Evolutionary conservation across 2,113 vertebrate species (phyloP).

Genomic region (Bungarus multicinctus): DNA sequence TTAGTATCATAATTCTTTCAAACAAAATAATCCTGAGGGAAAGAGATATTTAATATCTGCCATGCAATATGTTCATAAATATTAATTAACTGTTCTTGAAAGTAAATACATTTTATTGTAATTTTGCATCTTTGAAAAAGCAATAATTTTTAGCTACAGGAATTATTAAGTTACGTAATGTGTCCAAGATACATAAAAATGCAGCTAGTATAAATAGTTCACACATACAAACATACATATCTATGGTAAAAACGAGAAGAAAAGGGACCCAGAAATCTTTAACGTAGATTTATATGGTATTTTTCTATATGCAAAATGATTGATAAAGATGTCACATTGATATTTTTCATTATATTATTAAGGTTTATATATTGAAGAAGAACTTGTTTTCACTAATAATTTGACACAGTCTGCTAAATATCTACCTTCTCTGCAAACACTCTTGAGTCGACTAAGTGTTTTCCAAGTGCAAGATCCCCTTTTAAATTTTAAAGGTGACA

Average conservation of each 20-base stretch:
- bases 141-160: neutral
- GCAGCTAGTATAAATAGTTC: neutral
- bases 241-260: neutral
- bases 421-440: conserved; percentile 42
- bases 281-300: neutral
- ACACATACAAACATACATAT: neutral
- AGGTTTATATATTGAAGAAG: conserved; percentile 68
- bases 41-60: neutral
- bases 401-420: conserved; percentile 46
- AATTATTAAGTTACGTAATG: neutral
- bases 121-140: neutral
- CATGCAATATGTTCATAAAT: neutral
- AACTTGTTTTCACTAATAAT: conserved; percentile 61
- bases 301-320: neutral
- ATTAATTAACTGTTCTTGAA: neutral
- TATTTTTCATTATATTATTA: conserved; percentile 34
- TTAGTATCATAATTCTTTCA: neutral
- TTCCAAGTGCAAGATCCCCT: conserved; percentile 63
- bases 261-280: neutral
- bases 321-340: neutral
- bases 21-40: neutral
- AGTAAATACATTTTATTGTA: neutral
- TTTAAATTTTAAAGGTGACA: conserved; percentile 55
- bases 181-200: neutral
- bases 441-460: conserved; percentile 59